Evolutionary conservation across 2,888 invertebrate genomes (phyloP), one percentile per base, ranked within the genome.

Genomic region (Petrophora chlorosata): DNA sequence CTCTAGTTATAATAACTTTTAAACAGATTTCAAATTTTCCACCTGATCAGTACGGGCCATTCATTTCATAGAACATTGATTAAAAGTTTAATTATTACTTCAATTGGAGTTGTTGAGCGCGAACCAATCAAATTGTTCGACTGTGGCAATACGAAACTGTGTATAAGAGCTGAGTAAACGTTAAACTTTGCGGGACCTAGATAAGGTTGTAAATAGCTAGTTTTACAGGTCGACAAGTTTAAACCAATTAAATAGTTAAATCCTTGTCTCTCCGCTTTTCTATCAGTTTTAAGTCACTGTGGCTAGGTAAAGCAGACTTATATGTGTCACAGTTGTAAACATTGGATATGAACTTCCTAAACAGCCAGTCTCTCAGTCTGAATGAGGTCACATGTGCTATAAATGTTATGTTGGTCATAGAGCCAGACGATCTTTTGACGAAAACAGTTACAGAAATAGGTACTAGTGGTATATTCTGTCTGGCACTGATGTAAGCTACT

Each of bases 101-200:
- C 25, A 54, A 52, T 44, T 47, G 41, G 29, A 47, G 55, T 49
- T 48, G 53, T 38, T 51, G 43, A 40, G 44, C 35, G 33, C 28
- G 41, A 58, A 44, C 49, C 47, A 58, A 58, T 55, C 55, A 58
- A 49, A 33, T 12, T 35, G 45, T 51, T 54, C 38, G 33, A 42
- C 43, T 49, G 44, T 40, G 28, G 45, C 42, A 33, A 41, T 41
- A 49, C 39, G 43, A 29, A 54, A 41, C 36, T 49, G 48, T 42
- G 19, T 36, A 30, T 32, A 46, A 32, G 22, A 10, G 16, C 25
- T 48, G 25, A 38, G 38, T 48, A 36, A 48, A 42, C 19, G 30
- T 12, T 41, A 30, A 39, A 42, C 41, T 50, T 49, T 7, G 23
- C 2, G 15, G 8, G 17, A 30, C 33, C 33, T 43, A 26, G 14